Conservation (phyloP, 2,113 vertebrate genomes). For the Axis porcinus region DNA sequence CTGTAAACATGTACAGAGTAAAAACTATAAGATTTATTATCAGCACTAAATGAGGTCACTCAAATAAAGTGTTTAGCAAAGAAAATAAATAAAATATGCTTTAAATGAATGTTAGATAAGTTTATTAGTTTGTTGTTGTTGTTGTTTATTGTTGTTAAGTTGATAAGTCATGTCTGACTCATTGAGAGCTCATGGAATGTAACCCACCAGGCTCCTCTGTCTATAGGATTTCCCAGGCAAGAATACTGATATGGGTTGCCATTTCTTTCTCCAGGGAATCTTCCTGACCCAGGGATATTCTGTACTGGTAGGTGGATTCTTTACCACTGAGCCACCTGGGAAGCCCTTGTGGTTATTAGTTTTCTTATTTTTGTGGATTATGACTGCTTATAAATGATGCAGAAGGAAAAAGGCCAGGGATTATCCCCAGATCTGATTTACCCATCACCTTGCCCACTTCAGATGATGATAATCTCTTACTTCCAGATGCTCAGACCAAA, state of each 20-base stretch:
- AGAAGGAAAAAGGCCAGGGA: neutral
- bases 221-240: neutral
- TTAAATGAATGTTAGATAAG: neutral
- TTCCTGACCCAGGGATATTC: neutral
- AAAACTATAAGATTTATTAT: neutral
- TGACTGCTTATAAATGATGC: neutral
- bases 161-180: rapidly evolving
- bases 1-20: neutral
- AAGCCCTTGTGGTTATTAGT: neutral
- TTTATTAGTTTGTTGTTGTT: neutral
- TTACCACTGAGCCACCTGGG: neutral
- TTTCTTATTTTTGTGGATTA: neutral
- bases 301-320: neutral
- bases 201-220: neutral
- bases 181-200: neutral
- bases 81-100: neutral
- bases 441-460: neutral
- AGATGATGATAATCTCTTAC: neutral
- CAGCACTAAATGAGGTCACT: neutral
- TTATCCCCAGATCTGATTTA: neutral
- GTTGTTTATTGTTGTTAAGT: neutral
- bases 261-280: neutral
- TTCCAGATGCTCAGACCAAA: neutral
- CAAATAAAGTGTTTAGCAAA: neutral
- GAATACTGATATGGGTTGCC: rapidly evolving